These are phyloP conservation scores for Autographa pulchrina DNA, from an alignment of 2,888 invertebrate species.

Conservation along the genomic window DNA sequence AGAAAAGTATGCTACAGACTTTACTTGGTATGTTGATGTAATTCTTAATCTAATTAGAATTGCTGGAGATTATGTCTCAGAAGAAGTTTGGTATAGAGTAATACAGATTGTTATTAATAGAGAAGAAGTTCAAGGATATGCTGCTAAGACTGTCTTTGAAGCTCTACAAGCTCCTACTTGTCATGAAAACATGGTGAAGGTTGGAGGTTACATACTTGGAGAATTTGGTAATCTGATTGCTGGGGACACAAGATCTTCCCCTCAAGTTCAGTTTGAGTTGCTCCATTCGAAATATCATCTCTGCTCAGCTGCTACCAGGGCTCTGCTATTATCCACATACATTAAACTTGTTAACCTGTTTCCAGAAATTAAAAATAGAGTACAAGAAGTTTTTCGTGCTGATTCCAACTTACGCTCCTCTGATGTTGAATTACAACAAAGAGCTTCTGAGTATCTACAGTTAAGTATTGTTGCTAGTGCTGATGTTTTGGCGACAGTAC, in stretches of 20 bases:
- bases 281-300: constrained; percentile 99
- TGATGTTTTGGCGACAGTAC: constrained; percentile 99
- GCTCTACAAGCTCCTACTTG: constrained; percentile 99
- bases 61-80: constrained; percentile 99
- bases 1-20: constrained; percentile 99
- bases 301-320: constrained; percentile 99
- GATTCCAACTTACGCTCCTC: constrained; percentile 99
- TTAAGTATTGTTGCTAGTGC: constrained; percentile 98
- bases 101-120: constrained; percentile 99
- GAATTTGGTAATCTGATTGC: constrained; percentile 99
- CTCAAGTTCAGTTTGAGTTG: constrained; percentile 98
- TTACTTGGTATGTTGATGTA: constrained; percentile 99
- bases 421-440: constrained; percentile 99
- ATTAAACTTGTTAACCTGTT: constrained; percentile 99
- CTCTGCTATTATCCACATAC: constrained; percentile 98
- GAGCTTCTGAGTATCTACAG: constrained; percentile 99
- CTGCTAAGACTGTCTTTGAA: constrained; percentile 99
- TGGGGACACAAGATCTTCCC: constrained; percentile 99
- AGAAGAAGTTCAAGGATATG: constrained; percentile 99
- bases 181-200: constrained; percentile 99
- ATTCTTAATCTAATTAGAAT: constrained; percentile 99
- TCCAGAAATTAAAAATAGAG: constrained; percentile 98
- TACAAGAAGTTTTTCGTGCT: constrained; percentile 97
- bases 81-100: constrained; percentile 99
- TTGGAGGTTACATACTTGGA: constrained; percentile 99